Evolutionary conservation across 2,113 vertebrate genomes (phyloP), one percentile per base, ranked within the genome.

Genomic region (Excalfactoria chinensis): DNA sequence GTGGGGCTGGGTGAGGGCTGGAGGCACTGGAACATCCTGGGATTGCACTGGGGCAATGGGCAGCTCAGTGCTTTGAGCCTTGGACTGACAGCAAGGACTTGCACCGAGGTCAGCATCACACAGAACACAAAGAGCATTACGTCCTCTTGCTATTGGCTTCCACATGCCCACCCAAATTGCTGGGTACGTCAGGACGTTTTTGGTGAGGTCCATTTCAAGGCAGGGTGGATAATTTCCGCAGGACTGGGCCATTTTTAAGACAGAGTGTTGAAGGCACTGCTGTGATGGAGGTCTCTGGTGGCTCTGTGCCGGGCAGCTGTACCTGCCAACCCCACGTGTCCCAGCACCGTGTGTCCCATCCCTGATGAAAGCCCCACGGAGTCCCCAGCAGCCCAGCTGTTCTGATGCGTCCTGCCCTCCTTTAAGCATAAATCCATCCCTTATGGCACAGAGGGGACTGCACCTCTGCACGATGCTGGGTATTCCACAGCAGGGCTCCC

Each of bases 241-340:
- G 69, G 71, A 59, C 26, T 0, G 51, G 84, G 88, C 70, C 8
- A 4, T 64, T n/a, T 92, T 95, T 96, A 96, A 96, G 93, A 96
- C 93, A 92, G 89, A 43, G 95, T 80, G 95, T 96, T 85, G 93
- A 96, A 95, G 93, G 95, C 91, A 97, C 95, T 91, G 95, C 94
- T 91, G 89, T 93, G 95, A 62, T 92, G 94, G 96, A 96, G 91
- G 94, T 88, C 91, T 90, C 86, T 78, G 59, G 4, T 20, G 88
- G 68, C 88, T 51, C 60, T 6, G 2, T 0, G 0, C 30, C 0
- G 9, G 58, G 86, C 2, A 13, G 84, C 71, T 9, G 67, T 22
- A 3, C 84, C 87, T 16, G 3, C 46, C 12, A 25, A 56, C 88
- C 81, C 75, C 64, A 10, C 23, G 40, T 1, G 88, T 9, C 55